phyloP scores from a whole-genome alignment of 2,113 vertebrate species.

The Microtus pennsylvanicus region DNA sequence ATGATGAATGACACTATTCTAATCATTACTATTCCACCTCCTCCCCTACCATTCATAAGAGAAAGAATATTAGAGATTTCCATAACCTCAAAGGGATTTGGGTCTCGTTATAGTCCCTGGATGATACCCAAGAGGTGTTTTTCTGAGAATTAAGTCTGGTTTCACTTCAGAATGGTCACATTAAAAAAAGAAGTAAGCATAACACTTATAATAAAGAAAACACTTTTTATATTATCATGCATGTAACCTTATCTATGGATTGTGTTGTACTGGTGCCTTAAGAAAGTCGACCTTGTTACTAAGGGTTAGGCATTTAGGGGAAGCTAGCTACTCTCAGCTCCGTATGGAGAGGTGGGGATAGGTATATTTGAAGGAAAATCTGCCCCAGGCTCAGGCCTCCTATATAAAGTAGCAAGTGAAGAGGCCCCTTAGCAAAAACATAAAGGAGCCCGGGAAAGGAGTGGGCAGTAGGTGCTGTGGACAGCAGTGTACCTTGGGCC shows the following conservation, averaged over 20 bases:
- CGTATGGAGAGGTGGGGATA: neutral
- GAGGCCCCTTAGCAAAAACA: neutral
- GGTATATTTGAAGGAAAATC: neutral
- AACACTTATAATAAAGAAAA: neutral
- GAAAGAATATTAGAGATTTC: neutral
- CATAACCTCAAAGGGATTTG: neutral
- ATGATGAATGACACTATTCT: neutral
- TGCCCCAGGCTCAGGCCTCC: neutral
- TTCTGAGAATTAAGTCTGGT: neutral
- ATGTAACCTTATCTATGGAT: neutral
- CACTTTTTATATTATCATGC: neutral
- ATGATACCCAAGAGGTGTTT: neutral
- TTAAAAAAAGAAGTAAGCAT: neutral
- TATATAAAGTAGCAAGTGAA: neutral
- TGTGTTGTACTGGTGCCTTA: neutral
- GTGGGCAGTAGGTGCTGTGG: no score
- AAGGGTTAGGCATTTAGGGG: neutral
- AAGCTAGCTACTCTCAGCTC: neutral
- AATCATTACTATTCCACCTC: neutral
- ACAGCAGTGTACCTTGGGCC: neutral
- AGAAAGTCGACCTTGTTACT: neutral
- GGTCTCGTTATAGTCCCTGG: neutral
- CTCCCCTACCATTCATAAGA: neutral
- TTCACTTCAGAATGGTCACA: neutral
- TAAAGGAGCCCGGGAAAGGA: neutral